Base-by-base conservation (phyloP, 1,140 invertebrate genomes). In the Drosophila pallidifrons region DNA sequence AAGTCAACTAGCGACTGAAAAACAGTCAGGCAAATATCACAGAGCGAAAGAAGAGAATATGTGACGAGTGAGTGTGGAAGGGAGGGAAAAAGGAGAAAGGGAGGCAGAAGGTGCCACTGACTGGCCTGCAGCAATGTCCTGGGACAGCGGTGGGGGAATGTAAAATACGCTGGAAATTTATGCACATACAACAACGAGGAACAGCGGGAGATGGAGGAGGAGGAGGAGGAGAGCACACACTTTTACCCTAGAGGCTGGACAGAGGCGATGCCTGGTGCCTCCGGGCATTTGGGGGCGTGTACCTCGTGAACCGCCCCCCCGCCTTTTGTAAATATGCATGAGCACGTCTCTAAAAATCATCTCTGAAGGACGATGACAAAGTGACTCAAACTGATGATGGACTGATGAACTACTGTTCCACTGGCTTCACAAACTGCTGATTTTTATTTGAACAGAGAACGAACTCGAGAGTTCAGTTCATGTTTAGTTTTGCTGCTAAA, bases 271-370 rank as follows among this genome's bases (percentile, higher is more conserved):
- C 13, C 20, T 25, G 20, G 20, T 13, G 30, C 13, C n/a, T 52
- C 6, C 3, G 20, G 41, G 57, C 10, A 28, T 25, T 10, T n/a
- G 30, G 38, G 59, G 71, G 35, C 54, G 49, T 16, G 64, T 52
- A 38, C 32, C 30, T 20, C 35, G 25, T 45, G 69, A 47, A 35
- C 28, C 38, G 59, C 52, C 72, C 70, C 70, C 46, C 49, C 38
- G 51, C 58, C 66, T 67, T 77, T 52, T 75, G 67, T 82, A 82
- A 87, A 87, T 88, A 87, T 88, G 82, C 82, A 86, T 71, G 68
- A 69, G 82, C 83, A 87, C 72, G 72, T 74, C 67, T 63, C 20
- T 25, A 25, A 81, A 69, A 82, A 82, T 52, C 67, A 82, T 52
- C 67, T 68, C 79, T 76, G 76, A 87, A 82, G 82, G 82, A 86